A percentile compares a stretch with the other conserved stretches of the same genome.
Evolutionary conservation across 2,797 vertebrate species (phyloP).

Genomic region (Heterohyrax brucei): DNA sequence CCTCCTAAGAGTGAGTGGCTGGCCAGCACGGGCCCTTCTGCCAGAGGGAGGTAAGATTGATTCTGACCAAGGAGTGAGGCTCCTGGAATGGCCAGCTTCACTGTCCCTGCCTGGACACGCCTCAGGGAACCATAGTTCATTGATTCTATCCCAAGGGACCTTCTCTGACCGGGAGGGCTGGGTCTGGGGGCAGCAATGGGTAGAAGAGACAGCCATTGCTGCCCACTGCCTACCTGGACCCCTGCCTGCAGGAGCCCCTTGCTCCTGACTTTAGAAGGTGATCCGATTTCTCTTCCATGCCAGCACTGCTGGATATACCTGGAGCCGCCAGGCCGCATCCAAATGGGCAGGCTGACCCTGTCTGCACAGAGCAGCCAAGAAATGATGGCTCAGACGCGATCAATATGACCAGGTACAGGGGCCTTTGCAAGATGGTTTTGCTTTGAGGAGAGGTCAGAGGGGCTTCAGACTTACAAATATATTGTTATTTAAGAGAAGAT

Average conservation of each 20-base stretch:
- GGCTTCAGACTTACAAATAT: slow-evolving; percentile 84
- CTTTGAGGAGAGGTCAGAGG: slow-evolving; percentile 87
- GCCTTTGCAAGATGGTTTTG: slow-evolving; percentile 76
- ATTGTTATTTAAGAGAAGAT: slow-evolving; percentile 81
- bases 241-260: not conserved
- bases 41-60: slow-evolving; percentile 53
- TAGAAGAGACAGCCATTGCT: not conserved
- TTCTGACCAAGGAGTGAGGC: not conserved
- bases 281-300: not conserved
- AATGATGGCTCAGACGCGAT: slow-evolving; percentile 73
- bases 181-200: not conserved
- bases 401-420: slow-evolving; percentile 65
- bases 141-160: not conserved
- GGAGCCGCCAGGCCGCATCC: not conserved
- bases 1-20: slow-evolving; percentile 36
- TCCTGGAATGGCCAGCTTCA: not conserved
- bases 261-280: not conserved
- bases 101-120: not conserved
- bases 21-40: not conserved
- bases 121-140: not conserved
- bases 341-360: not conserved
- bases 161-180: not conserved
- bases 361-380: slow-evolving; percentile 55
- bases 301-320: not conserved
- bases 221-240: not conserved